Evolutionary conservation across 2,888 invertebrate species (phyloP).

Genomic region (Hirtodrosophila alboralis): DNA sequence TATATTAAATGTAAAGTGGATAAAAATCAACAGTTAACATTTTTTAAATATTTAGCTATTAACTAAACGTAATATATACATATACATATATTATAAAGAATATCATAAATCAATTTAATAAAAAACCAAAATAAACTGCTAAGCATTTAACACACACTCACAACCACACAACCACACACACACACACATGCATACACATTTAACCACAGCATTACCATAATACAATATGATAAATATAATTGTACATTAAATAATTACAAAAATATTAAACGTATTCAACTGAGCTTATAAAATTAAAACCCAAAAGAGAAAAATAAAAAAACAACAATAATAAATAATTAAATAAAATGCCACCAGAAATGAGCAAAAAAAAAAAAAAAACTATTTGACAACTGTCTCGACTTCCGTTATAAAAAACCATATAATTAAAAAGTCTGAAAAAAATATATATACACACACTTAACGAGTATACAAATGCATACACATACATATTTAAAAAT

Average conservation of each 20-base stretch:
- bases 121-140: slow-evolving; percentile 45
- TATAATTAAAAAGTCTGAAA: slow-evolving; percentile 74
- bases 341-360: slow-evolving; percentile 44
- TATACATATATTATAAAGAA: slow-evolving; percentile 45
- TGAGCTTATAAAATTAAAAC: slow-evolving; percentile 72
- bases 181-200: slow-evolving; percentile 26
- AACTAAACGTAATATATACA: slow-evolving; percentile 69
- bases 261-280: slow-evolving; percentile 72
- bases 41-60: slow-evolving; percentile 82
- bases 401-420: slow-evolving; percentile 72
- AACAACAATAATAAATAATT: slow-evolving; percentile 27
- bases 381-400: slow-evolving; percentile 70
- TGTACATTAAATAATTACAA: slow-evolving; percentile 56
- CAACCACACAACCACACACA: no score
- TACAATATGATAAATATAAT: slow-evolving; percentile 47
- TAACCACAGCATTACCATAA: slow-evolving; percentile 37
- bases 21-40: slow-evolving; percentile 83
- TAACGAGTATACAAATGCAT: slow-evolving; percentile 41
- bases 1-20: slow-evolving; percentile 81
- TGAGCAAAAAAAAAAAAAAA: no score
- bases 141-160: slow-evolving; percentile 51
- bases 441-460: slow-evolving; percentile 43
- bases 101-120: slow-evolving; percentile 65
- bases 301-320: slow-evolving; percentile 18
- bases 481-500: slow-evolving; percentile 22